These are phyloP conservation scores for Tragopan temminckii DNA, from an alignment of 2,797 vertebrate genomes.

Conservation along the genomic window DNA sequence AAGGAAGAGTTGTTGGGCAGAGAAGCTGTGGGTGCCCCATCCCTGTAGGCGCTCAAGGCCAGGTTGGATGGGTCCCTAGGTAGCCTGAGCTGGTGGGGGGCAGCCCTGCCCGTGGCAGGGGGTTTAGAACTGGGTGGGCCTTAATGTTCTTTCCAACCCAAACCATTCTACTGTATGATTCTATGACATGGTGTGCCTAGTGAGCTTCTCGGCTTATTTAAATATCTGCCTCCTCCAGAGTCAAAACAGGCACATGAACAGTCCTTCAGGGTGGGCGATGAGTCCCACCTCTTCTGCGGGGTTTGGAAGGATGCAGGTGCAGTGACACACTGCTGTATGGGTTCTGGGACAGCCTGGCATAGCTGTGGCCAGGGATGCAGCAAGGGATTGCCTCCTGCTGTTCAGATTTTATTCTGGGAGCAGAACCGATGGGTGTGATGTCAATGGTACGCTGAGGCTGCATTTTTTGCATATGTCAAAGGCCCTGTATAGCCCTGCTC, in stretches of 20 bases:
- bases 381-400: not conserved
- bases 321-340: not conserved
- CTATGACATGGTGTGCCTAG: not conserved
- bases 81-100: no score
- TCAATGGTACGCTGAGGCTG: not conserved
- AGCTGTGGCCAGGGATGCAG: not conserved
- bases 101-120: no score
- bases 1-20: not conserved
- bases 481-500: not conserved
- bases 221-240: not conserved
- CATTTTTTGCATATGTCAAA: not conserved
- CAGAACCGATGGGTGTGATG: fast-evolving
- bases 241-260: not conserved
- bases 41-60: no score
- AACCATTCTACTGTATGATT: no score
- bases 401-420: not conserved
- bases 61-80: no score
- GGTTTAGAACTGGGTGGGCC: no score
- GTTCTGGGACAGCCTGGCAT: not conserved
- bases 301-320: not conserved
- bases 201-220: not conserved
- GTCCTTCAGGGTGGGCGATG: not conserved
- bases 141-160: no score
- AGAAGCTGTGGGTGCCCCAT: no score
- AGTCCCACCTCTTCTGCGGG: not conserved